phyloP scores from a whole-genome alignment of 2,888 invertebrate species.

The Diarsia dahlii region DNA sequence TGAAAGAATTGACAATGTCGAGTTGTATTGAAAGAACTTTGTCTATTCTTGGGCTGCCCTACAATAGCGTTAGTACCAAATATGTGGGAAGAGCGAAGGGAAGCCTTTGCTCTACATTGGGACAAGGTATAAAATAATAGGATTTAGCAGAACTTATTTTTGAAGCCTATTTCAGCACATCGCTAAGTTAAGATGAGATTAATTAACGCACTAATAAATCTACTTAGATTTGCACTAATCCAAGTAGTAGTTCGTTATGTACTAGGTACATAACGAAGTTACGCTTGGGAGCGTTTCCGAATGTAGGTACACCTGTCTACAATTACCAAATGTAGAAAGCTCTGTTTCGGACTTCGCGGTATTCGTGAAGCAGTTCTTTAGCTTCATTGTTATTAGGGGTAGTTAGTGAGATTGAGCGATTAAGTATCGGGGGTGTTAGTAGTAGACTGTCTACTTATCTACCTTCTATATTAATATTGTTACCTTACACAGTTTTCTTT shows the following conservation, averaged over 20 bases:
- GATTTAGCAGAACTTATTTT: neutral
- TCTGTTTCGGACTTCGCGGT: neutral
- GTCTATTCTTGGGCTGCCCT: no score
- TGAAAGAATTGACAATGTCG: no score
- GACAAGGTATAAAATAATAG: neutral
- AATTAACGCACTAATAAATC: conserved; percentile 46
- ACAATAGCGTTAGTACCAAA: no score
- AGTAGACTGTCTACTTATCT: no score
- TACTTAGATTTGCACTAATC: conserved; percentile 36
- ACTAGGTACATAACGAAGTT: conserved; percentile 32
- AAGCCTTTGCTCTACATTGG: no score
- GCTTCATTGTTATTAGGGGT: neutral
- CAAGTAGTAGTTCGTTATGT: conserved; percentile 27
- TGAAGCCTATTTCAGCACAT: neutral
- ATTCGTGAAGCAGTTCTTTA: neutral
- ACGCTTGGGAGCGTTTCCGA: conserved; percentile 18
- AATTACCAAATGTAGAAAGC: neutral
- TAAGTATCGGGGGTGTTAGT: no score
- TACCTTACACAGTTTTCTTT: neutral
- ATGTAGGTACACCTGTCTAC: conserved; percentile 18
- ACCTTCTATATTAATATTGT: no score
- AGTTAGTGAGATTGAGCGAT: neutral
- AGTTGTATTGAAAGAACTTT: no score
- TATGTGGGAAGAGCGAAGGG: no score
- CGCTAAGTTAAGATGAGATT: conserved; percentile 17